A percentile compares a stretch with the other conserved stretches of the same genome.
Evolutionary conservation across 2,797 vertebrate genomes (phyloP).

Genomic region (Oreochromis mossambicus): DNA sequence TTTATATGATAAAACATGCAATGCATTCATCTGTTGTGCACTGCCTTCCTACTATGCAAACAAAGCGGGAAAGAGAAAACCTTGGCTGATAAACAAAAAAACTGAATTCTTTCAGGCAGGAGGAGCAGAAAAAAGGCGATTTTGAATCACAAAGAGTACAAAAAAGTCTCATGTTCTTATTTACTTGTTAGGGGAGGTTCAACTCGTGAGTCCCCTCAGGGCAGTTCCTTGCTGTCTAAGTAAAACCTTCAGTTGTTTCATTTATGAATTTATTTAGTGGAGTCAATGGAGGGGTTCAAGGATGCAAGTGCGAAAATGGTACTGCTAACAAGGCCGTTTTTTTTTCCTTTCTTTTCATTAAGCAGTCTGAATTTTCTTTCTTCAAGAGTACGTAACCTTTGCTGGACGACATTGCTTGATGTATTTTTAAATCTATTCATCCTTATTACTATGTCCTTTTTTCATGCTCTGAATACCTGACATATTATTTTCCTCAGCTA

Average conservation of each 20-base stretch:
- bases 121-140: not conserved
- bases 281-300: not conserved
- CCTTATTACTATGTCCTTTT: not conserved
- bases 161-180: slow-evolving; percentile 7
- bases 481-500: not conserved
- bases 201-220: slow-evolving; percentile 21
- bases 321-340: not conserved
- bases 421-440: not conserved
- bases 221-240: slow-evolving; percentile 22
- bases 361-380: not conserved
- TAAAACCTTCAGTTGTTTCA: slow-evolving; percentile 12
- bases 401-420: not conserved
- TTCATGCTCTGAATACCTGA: slow-evolving; percentile 2
- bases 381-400: slow-evolving; percentile 3
- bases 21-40: not conserved
- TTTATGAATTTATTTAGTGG: not conserved
- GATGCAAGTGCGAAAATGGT: slow-evolving; percentile 1
- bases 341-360: not conserved
- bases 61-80: not conserved
- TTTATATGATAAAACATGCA: not conserved
- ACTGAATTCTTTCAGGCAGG: not conserved
- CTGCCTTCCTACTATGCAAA: not conserved
- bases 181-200: slow-evolving; percentile 11
- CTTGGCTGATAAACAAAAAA: slow-evolving; percentile 3
- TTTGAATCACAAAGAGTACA: not conserved